Evolutionary conservation across 2,113 vertebrate genomes (phyloP).

Genomic region (Rhinoderma darwinii): DNA sequence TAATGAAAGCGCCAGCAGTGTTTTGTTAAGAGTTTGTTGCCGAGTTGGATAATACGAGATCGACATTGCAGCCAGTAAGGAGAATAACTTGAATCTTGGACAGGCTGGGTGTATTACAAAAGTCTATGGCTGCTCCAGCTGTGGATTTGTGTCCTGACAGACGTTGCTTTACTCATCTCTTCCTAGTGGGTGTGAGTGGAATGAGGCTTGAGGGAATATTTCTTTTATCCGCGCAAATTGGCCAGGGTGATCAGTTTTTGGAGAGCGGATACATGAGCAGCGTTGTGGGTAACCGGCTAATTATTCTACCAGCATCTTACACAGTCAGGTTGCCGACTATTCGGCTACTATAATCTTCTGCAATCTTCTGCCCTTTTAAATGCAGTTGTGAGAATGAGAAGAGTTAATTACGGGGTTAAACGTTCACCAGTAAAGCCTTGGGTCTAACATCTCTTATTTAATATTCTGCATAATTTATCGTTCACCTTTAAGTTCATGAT

Average conservation of each 20-base stretch:
- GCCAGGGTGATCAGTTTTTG: neutral
- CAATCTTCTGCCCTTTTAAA: neutral
- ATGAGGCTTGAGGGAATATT: conserved; percentile 3
- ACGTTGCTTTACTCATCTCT: conserved; percentile 17
- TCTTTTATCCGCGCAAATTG: neutral
- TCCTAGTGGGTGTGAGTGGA: conserved; percentile 44
- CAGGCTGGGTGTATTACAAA: conserved; percentile 5
- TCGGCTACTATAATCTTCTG: neutral
- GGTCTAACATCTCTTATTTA: neutral
- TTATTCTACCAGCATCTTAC: neutral
- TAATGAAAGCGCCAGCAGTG: neutral
- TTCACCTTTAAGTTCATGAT: conserved; percentile 35
- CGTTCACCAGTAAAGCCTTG: conserved; percentile 13
- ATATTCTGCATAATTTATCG: conserved; percentile 31
- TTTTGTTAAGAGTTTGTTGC: conserved; percentile 30
- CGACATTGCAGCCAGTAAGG: conserved; percentile 2
- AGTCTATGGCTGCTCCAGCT: conserved; percentile 46
- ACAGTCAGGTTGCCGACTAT: neutral
- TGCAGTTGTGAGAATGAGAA: neutral
- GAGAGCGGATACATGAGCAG: neutral
- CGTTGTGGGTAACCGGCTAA: too few relatives aligned
- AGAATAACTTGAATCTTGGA: conserved; percentile 21
- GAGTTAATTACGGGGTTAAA: neutral
- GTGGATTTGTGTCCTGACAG: conserved; percentile 34
- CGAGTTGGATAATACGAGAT: conserved; percentile 10